Evolutionary conservation across 2,797 vertebrate genomes (phyloP).

Genomic region (Parauchenoglanis ngamensis): DNA sequence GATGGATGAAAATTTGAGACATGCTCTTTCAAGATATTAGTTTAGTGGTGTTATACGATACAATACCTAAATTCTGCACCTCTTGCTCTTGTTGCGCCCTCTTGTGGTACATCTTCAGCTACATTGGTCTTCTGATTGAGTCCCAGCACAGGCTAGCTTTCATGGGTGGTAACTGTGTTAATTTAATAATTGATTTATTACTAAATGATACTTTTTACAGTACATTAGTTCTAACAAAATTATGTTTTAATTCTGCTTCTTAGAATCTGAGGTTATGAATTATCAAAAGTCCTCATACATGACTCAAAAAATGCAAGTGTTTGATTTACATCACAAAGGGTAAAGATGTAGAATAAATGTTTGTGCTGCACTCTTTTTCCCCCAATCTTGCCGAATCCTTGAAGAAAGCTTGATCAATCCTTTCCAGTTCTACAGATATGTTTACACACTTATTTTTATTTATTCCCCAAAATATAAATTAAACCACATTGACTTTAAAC

Average conservation of each 20-base stretch:
- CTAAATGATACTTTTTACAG: neutral
- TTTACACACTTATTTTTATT: neutral
- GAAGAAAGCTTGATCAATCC: neutral
- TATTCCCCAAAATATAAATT: neutral
- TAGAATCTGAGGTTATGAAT: neutral
- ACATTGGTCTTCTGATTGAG: neutral
- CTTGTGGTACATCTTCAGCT: slow-evolving; percentile 5
- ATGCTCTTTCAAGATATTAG: neutral
- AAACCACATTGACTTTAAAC: neutral
- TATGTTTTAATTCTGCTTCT: neutral
- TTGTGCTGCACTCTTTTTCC: neutral
- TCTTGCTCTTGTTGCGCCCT: neutral
- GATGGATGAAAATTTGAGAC: neutral
- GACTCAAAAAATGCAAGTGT: neutral
- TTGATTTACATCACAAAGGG: neutral
- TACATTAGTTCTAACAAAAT: neutral
- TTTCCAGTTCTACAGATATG: neutral
- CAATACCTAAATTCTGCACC: neutral
- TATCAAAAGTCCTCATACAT: neutral
- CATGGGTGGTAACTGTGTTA: neutral
- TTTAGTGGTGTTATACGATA: neutral
- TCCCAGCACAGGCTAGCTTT: neutral
- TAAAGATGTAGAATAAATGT: neutral
- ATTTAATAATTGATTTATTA: neutral
- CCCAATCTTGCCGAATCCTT: neutral